Base-by-base conservation (phyloP, 92 coral and sea anemone species). In the Desmophyllum pertusum region DNA sequence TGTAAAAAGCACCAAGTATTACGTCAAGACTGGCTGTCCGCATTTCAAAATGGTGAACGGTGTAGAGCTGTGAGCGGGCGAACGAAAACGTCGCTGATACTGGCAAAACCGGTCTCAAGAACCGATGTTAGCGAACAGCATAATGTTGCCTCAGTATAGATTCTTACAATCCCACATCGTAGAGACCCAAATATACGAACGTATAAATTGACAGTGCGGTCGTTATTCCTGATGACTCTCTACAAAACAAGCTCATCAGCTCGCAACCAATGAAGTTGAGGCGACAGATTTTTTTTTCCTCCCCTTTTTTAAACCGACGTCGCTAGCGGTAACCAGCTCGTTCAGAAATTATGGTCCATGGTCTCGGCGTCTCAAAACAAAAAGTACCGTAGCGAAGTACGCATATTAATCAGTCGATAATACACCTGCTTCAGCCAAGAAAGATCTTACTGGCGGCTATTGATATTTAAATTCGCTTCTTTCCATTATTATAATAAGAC, bases 391-490 rank as follows among this genome's bases (percentile, higher is more conserved):
- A 43, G 81, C 82, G 82, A 63, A 65, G 70, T 73, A 10, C 79
- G 87, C 87, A 84, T 84, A 84, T 84, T 84, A 82, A 84, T 75
- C 84, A 80, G 82, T 55, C 7, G 27, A 75, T 38, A 61, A 75
- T 75, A 61, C 87, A 84, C 87, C 87, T 84, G 87, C 87, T 59
- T 18, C 52, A 17, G 29, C 62, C 43, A 38, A 80, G 78, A 82
- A 73, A 72, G 39, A 51, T 72, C 46, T 57, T 46, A 64, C 84
- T n/a, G n/a, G 55, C 92, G n/a, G 55, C 92, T 65, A 88, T 91
- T 91, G 92, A 91, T 91, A 91, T 91, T 91, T 83, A 91, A 91
- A 91, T 90, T 80, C 80, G 66, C 53, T 48, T 36, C 66, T 71
- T 41, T 70, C 81, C 72, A 55, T 66, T 72, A 73, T 45, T 43